These are phyloP conservation scores for Rambutsinella grinnellia DNA, from an alignment of 2,888 invertebrate genomes.

Conservation along the genomic window DNA sequence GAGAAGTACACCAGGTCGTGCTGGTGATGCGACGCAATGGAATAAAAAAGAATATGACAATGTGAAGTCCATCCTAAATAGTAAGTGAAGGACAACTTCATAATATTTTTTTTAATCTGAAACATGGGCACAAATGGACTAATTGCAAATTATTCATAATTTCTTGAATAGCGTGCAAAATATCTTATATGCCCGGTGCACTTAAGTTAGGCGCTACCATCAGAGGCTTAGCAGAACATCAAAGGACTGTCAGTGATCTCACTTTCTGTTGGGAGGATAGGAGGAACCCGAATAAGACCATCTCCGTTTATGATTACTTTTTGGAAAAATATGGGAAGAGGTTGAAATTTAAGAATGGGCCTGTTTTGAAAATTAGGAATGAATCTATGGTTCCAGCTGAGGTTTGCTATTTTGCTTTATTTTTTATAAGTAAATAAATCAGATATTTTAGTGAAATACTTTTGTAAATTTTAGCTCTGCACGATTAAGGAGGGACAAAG, in stretches of 20 bases:
- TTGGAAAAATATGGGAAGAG: background rate
- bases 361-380: background rate
- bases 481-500: slow-evolving; percentile 58
- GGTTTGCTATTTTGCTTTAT: slow-evolving; percentile 10
- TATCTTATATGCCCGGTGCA: background rate
- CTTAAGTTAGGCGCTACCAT: slow-evolving; percentile 32
- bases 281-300: background rate
- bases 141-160: slow-evolving; percentile 1
- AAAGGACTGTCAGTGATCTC: background rate
- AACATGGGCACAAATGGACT: background rate
- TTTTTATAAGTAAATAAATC: background rate
- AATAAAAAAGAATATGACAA: background rate
- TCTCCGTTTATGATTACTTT: slow-evolving; percentile 11
- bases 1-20: background rate
- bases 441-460: background rate
- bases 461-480: slow-evolving; percentile 40
- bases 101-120: background rate
- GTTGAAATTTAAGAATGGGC: slow-evolving; percentile 6
- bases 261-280: slow-evolving; percentile 3
- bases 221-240: background rate
- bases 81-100: background rate
- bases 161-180: background rate
- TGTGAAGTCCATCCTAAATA: slow-evolving; percentile 1
- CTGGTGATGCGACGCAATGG: slow-evolving; percentile 8
- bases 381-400: slow-evolving; percentile 45